phyloP scores from a whole-genome alignment of 2,888 invertebrate species.

The Balanococcus diminutus region DNA sequence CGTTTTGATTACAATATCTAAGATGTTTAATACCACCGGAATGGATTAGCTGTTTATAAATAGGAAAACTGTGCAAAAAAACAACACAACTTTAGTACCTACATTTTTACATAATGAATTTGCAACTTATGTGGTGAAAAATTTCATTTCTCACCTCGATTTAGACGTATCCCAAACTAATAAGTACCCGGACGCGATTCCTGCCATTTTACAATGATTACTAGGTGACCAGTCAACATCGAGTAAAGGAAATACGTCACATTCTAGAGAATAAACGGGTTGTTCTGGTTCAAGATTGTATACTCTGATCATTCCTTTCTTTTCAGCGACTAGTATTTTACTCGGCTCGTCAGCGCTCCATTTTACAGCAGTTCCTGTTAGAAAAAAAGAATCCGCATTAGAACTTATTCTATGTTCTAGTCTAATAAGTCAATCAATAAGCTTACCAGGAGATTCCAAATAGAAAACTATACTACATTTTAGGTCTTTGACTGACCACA shows the following conservation, averaged over 20 bases:
- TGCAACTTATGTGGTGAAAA: slow-evolving; percentile 1
- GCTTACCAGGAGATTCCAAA: slow-evolving; percentile 59
- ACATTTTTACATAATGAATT: slow-evolving; percentile 53
- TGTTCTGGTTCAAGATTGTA: slow-evolving; percentile 73
- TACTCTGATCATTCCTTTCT: slow-evolving; percentile 74
- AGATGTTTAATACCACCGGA: slow-evolving; percentile 60
- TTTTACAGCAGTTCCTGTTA: slow-evolving; percentile 63
- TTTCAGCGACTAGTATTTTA: slow-evolving; percentile 77
- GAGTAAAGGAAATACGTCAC: slow-evolving; percentile 68
- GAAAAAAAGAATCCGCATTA: not conserved
- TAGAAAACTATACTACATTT: slow-evolving; percentile 44
- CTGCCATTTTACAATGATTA: slow-evolving; percentile 68
- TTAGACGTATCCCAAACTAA: slow-evolving; percentile 69
- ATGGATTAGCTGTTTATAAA: slow-evolving; percentile 44
- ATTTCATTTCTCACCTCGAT: slow-evolving; percentile 65
- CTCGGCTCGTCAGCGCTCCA: slow-evolving; percentile 74
- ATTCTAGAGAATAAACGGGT: slow-evolving; percentile 71
- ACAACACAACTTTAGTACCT: slow-evolving; percentile 54
- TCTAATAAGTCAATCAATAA: not conserved
- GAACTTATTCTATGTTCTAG: not conserved
- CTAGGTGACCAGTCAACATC: slow-evolving; percentile 74
- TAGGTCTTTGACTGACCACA: slow-evolving; percentile 68
- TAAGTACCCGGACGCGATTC: slow-evolving; percentile 71
- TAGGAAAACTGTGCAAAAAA: slow-evolving; percentile 48
- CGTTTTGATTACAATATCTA: slow-evolving; percentile 69